These are phyloP conservation scores for Psittacula echo DNA, from an alignment of 2,797 vertebrate species.

Conservation along the genomic window DNA sequence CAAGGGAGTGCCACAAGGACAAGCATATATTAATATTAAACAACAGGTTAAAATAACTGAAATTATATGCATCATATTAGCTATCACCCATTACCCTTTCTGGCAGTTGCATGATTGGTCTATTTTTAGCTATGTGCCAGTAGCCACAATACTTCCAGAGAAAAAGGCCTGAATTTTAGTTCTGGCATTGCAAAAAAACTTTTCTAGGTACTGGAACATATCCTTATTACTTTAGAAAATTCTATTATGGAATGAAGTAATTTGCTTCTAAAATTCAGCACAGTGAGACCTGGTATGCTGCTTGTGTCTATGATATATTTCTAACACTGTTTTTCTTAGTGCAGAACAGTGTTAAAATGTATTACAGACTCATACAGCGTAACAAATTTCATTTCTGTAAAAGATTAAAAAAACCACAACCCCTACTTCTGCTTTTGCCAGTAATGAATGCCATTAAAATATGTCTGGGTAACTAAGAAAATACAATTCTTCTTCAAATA, in stretches of 20 bases:
- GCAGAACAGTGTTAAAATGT: background rate
- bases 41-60: background rate
- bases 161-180: background rate
- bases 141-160: background rate
- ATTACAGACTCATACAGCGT: background rate
- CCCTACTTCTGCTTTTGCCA: background rate
- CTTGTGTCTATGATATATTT: background rate
- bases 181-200: background rate
- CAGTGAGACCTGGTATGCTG: background rate
- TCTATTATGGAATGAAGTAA: background rate
- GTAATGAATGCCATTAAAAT: background rate
- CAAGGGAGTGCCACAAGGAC: background rate
- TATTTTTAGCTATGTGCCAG: background rate
- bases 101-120: background rate
- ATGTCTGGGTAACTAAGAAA: background rate
- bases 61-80: background rate
- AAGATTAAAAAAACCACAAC: background rate
- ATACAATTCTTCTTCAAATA: background rate
- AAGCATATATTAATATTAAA: constrained; percentile 3
- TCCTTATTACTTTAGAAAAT: background rate
- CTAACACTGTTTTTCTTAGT: background rate
- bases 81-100: background rate
- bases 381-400: background rate
- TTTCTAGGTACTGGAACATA: background rate
- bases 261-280: background rate